phyloP scores from a whole-genome alignment of 2,113 vertebrate species.

The Narcine bancroftii region DNA sequence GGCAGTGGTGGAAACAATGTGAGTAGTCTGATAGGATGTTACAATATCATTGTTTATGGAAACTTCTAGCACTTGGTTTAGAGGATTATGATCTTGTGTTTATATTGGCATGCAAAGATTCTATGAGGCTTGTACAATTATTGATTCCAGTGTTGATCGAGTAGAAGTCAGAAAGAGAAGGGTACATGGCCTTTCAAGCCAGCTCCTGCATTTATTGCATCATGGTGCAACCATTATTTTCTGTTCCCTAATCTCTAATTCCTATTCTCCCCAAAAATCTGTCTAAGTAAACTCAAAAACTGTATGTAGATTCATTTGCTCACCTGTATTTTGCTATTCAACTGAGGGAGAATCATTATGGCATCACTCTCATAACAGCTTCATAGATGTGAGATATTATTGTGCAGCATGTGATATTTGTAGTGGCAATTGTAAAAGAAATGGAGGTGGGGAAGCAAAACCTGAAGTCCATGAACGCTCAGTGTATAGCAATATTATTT shows the following conservation, averaged over 20 bases:
- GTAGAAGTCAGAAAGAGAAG: no score
- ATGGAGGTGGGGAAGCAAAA: not conserved
- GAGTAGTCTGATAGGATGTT: conserved; percentile 45
- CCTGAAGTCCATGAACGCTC: not conserved
- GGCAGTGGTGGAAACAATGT: conserved; percentile 83
- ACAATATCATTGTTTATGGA: not conserved
- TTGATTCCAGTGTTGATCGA: no score
- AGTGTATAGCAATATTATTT: not conserved
- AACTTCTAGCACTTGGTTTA: not conserved
- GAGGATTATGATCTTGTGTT: not conserved
- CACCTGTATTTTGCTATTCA: not conserved
- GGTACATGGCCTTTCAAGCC: no score
- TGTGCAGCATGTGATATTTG: not conserved
- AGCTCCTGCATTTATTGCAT: no score
- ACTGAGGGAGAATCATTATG: not conserved
- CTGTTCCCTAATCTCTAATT: no score
- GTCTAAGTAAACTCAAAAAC: no score
- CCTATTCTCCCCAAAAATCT: no score
- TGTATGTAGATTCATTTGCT: not conserved
- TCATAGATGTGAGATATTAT: not conserved
- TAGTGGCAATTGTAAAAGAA: not conserved
- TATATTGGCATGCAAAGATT: no score
- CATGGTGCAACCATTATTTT: no score
- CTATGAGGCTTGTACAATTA: no score
- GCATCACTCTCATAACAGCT: not conserved